A percentile compares a stretch with the other conserved stretches of the same genome.
phyloP scores from a whole-genome alignment of 2,888 invertebrate species.

The Belgica antarctica region DNA sequence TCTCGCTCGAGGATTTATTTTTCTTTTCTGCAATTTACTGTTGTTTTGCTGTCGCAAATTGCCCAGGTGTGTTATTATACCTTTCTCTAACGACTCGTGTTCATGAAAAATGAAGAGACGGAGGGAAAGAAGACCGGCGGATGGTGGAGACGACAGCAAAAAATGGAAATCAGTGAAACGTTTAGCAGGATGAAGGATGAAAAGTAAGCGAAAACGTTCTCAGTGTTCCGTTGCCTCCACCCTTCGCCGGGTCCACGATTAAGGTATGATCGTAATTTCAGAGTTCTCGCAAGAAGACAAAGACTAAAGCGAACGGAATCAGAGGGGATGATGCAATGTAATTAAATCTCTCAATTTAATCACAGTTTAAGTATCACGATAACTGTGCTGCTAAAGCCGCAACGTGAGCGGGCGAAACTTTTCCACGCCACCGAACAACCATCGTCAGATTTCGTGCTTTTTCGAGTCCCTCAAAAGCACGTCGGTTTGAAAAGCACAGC shows the following conservation, averaged over 20 bases:
- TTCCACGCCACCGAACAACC: background rate
- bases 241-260: background rate
- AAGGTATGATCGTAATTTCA: background rate
- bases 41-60: constrained; percentile 22
- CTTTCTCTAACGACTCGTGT: constrained; percentile 17
- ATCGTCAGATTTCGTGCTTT: background rate
- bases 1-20: constrained; percentile 13
- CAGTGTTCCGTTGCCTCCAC: background rate
- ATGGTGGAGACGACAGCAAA: constrained; percentile 10
- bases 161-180: constrained; percentile 35
- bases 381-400: background rate
- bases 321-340: background rate
- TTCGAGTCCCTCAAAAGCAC: background rate
- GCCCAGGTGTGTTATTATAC: constrained; percentile 24
- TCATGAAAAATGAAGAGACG: constrained; percentile 18
- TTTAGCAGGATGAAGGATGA: constrained; percentile 20
- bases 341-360: constrained; percentile 32
- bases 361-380: constrained; percentile 19
- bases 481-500: constrained; percentile 9
- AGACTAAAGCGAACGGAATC: background rate
- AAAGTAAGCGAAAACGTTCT: constrained; percentile 13
- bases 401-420: background rate
- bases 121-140: background rate
- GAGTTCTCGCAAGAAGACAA: background rate
- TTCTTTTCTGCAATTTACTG: constrained; percentile 14